These are phyloP conservation scores for Dryobotodes eremita DNA, from an alignment of 2,888 invertebrate species.

Conservation along the genomic window DNA sequence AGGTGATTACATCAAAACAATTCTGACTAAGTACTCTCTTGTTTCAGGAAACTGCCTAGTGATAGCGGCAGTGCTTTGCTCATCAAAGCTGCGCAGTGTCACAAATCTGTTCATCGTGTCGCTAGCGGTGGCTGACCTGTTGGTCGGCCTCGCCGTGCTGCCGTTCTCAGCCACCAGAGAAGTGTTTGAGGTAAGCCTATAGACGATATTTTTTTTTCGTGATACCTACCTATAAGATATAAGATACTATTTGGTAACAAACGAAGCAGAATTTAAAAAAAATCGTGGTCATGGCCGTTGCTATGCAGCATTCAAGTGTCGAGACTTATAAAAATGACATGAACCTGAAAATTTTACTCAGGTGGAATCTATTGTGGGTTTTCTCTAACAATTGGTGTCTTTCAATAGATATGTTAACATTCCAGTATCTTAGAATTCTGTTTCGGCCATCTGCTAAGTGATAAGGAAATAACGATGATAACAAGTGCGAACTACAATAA, in stretches of 20 bases:
- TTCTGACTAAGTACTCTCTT: background rate
- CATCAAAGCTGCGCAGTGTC: slow-evolving; percentile 97
- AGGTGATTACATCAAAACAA: background rate
- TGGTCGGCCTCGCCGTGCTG: slow-evolving; percentile 98
- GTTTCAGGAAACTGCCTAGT: slow-evolving; percentile 95
- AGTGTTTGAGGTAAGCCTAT: slow-evolving; percentile 94
- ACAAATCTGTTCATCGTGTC: slow-evolving; percentile 99
- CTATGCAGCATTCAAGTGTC: background rate
- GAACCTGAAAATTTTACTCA: background rate
- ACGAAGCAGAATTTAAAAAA: too few relatives aligned
- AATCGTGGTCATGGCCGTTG: too few relatives aligned
- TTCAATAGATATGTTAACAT: background rate
- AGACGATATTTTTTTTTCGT: too few relatives aligned
- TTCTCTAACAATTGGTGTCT: background rate
- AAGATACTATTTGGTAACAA: too few relatives aligned
- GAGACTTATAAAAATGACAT: background rate
- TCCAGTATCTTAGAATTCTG: background rate
- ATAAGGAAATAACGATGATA: too few relatives aligned
- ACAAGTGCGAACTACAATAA: too few relatives aligned
- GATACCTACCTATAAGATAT: too few relatives aligned
- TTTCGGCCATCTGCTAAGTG: background rate
- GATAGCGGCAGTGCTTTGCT: slow-evolving; percentile 97
- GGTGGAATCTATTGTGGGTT: background rate
- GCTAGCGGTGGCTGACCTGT: slow-evolving; percentile 98
- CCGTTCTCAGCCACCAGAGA: slow-evolving; percentile 99